These are phyloP conservation scores for Pogonus chalceus DNA, from an alignment of 1,140 invertebrate species.

Conservation along the genomic window DNA sequence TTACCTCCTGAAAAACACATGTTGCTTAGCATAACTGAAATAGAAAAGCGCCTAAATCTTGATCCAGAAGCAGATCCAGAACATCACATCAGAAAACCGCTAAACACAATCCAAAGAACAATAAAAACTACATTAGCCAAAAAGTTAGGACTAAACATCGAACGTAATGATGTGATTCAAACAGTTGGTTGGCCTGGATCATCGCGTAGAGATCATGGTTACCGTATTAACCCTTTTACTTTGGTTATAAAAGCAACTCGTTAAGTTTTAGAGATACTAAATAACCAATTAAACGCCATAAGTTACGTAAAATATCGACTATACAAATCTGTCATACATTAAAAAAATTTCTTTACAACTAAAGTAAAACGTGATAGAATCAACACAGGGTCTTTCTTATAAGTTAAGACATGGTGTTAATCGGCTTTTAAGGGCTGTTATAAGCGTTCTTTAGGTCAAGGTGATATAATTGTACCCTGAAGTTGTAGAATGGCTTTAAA, in stretches of 20 bases:
- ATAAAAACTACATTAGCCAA: slow-evolving; percentile 3
- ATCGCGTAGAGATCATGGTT: slow-evolving; percentile 8
- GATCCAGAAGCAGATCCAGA: slow-evolving; percentile 2
- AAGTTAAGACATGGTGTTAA: too few relatives aligned
- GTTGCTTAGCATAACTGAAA: slow-evolving; percentile 3
- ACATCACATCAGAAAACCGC: slow-evolving; percentile 5
- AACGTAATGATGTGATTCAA: slow-evolving; percentile 7
- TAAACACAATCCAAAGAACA: slow-evolving; percentile 8
- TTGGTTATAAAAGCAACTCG: slow-evolving; percentile 5
- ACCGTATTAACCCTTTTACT: slow-evolving; percentile 7
- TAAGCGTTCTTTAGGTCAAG: too few relatives aligned
- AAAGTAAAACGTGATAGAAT: too few relatives aligned
- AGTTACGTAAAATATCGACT: too few relatives aligned
- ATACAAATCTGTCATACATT: too few relatives aligned
- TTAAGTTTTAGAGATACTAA: too few relatives aligned
- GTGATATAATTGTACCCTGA: too few relatives aligned
- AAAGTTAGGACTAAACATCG: slow-evolving; percentile 2
- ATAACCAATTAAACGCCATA: too few relatives aligned
- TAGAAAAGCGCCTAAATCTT: slow-evolving; percentile 1
- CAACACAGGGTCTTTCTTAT: too few relatives aligned
- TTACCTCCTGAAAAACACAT: slow-evolving; percentile 7
- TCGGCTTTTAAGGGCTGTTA: too few relatives aligned
- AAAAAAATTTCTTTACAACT: too few relatives aligned
- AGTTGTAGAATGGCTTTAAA: too few relatives aligned
- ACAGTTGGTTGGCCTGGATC: slow-evolving; percentile 2